phyloP scores from a whole-genome alignment of 1,140 invertebrate genomes.

The Lordiphosa collinella region DNA sequence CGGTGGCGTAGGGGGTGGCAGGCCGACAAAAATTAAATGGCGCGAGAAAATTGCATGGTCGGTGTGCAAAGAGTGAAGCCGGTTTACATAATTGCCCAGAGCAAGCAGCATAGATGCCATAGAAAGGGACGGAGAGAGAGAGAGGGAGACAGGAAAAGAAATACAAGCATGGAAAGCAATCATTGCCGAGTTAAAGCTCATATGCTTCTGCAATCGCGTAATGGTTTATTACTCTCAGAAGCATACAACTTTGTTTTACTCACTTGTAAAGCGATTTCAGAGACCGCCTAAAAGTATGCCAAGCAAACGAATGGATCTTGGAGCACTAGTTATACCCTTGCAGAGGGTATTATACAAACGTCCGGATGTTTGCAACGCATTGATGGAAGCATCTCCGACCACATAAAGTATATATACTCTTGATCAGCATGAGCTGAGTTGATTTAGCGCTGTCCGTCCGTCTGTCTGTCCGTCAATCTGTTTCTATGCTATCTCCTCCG shows the following conservation, averaged over 20 bases:
- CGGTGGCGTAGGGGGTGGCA: too few relatives aligned
- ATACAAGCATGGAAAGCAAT: slow-evolving; percentile 31
- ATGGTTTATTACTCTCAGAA: not conserved
- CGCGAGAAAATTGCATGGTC: slow-evolving; percentile 75
- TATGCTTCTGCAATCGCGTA: slow-evolving; percentile 1
- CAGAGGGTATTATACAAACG: too few relatives aligned
- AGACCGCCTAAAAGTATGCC: slow-evolving; percentile 32
- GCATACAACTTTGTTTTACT: not conserved
- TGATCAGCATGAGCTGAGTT: too few relatives aligned
- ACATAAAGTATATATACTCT: too few relatives aligned
- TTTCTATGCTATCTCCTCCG: too few relatives aligned
- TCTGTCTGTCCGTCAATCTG: too few relatives aligned
- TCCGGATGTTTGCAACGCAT: too few relatives aligned
- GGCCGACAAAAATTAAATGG: slow-evolving; percentile 71
- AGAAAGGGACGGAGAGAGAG: not conserved
- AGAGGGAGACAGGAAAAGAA: not conserved
- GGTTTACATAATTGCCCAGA: slow-evolving; percentile 70
- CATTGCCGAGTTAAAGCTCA: slow-evolving; percentile 9
- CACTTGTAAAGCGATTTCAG: not conserved
- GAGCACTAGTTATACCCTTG: not conserved
- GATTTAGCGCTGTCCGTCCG: too few relatives aligned
- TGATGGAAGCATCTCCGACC: too few relatives aligned
- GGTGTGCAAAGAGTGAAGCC: slow-evolving; percentile 58
- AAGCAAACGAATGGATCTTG: not conserved
- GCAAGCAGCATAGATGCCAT: slow-evolving; percentile 5